Percentiles rank a stretch among this genome's conserved stretches.
phyloP scores from a whole-genome alignment of 2,888 invertebrate species.

The Dryomyza anilis region DNA sequence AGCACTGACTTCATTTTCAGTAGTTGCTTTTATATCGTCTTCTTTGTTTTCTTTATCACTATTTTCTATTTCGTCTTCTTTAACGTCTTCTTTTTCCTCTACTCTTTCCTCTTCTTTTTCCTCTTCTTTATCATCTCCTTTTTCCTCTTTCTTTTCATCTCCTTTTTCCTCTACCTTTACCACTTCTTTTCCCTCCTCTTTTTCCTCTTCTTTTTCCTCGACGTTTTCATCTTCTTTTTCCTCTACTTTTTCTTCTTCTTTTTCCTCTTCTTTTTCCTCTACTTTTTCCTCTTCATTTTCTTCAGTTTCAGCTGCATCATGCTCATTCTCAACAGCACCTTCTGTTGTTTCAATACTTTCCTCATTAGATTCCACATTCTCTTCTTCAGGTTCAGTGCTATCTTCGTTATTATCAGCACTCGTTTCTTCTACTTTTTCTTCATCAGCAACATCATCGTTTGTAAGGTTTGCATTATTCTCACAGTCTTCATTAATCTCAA shows the following conservation, averaged over 20 bases:
- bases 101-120: background rate
- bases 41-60: constrained; percentile 27
- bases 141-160: background rate
- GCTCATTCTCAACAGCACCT: constrained; percentile 19
- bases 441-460: constrained; percentile 11
- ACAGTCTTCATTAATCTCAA: constrained; percentile 30
- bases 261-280: constrained; percentile 15
- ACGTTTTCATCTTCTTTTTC: constrained; percentile 22
- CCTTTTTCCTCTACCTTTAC: background rate
- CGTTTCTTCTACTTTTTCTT: constrained; percentile 31
- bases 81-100: background rate
- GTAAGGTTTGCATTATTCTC: constrained; percentile 32
- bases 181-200: background rate
- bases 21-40: constrained; percentile 14
- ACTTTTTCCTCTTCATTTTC: constrained; percentile 18
- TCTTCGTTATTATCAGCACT: constrained; percentile 25
- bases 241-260: constrained; percentile 23
- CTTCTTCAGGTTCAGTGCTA: too few relatives aligned
- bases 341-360: constrained; percentile 34
- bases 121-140: background rate
- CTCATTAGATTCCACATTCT: too few relatives aligned
- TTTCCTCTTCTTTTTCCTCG: background rate
- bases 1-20: constrained; percentile 24
- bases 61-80: constrained; percentile 7
- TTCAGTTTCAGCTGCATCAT: constrained; percentile 28